These are phyloP conservation scores for Sigmodon hispidus DNA, from an alignment of 2,113 vertebrate genomes.

Conservation along the genomic window DNA sequence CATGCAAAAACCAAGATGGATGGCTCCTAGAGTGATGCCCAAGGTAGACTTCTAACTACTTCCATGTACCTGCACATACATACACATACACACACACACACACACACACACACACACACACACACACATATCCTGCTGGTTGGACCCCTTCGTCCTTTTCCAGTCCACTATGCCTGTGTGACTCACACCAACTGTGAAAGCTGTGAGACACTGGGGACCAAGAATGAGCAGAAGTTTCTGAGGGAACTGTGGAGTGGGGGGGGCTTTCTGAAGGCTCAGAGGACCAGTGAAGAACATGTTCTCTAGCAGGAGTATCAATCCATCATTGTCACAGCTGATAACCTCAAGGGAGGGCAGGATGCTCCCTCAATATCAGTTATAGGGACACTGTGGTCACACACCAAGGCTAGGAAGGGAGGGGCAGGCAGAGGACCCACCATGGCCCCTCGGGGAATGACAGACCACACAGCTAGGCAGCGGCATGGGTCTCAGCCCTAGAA, in stretches of 20 bases:
- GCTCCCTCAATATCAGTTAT: neutral
- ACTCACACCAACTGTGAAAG: neutral
- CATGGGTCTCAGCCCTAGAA: neutral
- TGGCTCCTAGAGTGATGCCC: neutral
- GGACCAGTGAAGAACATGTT: neutral
- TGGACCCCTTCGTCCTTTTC: neutral
- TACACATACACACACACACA: neutral
- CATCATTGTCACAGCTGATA: neutral
- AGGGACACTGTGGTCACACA: neutral
- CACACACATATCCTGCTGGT: neutral
- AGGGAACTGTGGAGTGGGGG: neutral
- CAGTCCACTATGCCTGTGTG: too few species aligned
- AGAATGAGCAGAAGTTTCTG: neutral
- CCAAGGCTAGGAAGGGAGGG: neutral
- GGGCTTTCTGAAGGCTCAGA: neutral
- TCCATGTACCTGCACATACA: neutral
- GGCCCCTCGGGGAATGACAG: neutral
- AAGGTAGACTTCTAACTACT: neutral
- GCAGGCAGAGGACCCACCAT: neutral
- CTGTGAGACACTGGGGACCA: neutral
- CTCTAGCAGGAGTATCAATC: accelerated
- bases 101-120: neutral
- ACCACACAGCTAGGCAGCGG: neutral
- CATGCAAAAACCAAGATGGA: neutral
- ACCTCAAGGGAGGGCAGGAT: neutral